Percentiles rank a stretch among this genome's conserved stretches.
Conservation (phyloP, 2,797 vertebrate genomes). For the Oreonectes daqikongensis region DNA sequence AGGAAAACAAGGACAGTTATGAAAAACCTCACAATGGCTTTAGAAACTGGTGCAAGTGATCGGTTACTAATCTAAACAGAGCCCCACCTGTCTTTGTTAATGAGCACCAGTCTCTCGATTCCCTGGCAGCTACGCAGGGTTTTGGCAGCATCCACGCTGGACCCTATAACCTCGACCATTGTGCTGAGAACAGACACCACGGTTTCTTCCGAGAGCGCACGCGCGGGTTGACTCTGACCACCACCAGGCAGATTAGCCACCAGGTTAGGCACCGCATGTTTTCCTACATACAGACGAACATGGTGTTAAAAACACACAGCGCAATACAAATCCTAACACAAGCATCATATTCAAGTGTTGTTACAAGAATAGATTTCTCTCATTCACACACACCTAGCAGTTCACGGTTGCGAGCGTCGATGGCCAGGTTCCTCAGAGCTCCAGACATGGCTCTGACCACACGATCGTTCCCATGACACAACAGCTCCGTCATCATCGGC, state of each 20-base stretch:
- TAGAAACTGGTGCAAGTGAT: neutral
- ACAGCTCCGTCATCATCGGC: conserved; percentile 87
- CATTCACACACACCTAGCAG: conserved; percentile 84
- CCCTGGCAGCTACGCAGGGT: conserved; percentile 89
- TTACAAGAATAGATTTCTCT: neutral
- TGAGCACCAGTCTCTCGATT: conserved; percentile 92
- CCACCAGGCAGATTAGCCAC: conserved; percentile 87
- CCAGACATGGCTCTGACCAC: conserved; percentile 93
- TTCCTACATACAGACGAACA: conserved; percentile 73
- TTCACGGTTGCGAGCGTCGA: conserved; percentile 89
- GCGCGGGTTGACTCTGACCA: conserved; percentile 85
- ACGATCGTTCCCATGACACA: conserved; percentile 85
- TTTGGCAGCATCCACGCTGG: conserved; percentile 90
- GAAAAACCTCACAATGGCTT: neutral
- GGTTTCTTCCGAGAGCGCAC: conserved; percentile 87
- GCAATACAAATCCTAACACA: neutral
- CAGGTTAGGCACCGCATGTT: conserved; percentile 87
- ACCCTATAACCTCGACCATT: conserved; percentile 88
- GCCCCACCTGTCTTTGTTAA: conserved; percentile 91
- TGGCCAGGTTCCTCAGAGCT: conserved; percentile 91
- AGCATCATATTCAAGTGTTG: neutral
- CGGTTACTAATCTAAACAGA: neutral
- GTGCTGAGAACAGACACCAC: conserved; percentile 91
- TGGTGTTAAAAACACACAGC: neutral
- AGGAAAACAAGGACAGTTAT: neutral